Conservation (phyloP, 2,888 invertebrate species). For the Poecilobothrus nobilitatus region DNA sequence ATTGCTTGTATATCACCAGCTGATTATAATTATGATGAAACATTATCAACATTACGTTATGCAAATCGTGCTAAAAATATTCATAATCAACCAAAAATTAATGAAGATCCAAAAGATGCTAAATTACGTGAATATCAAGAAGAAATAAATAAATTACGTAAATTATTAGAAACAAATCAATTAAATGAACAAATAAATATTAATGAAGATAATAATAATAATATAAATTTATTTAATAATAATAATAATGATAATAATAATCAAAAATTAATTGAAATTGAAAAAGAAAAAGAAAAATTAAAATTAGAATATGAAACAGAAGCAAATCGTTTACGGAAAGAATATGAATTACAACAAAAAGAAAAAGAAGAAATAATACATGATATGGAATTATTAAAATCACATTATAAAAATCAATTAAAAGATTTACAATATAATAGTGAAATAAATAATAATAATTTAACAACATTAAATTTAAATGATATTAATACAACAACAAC, state of each 20-base stretch:
- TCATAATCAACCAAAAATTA: slow-evolving; percentile 73
- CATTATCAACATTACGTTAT: slow-evolving; percentile 70
- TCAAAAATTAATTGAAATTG: slow-evolving; percentile 30
- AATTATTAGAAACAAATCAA: slow-evolving; percentile 28
- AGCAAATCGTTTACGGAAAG: slow-evolving; percentile 40
- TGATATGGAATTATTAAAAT: slow-evolving; percentile 29
- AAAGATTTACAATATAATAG: slow-evolving; percentile 20
- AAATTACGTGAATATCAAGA: slow-evolving; percentile 74
- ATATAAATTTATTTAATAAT: neutral
- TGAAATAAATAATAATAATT: slow-evolving; percentile 19
- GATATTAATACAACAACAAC: too few species aligned
- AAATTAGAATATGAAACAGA: slow-evolving; percentile 36
- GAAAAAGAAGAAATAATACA: slow-evolving; percentile 30
- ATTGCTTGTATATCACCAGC: slow-evolving; percentile 77
- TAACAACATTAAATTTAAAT: slow-evolving; percentile 8
- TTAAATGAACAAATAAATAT: neutral
- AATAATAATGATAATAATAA: neutral
- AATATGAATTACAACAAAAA: slow-evolving; percentile 28
- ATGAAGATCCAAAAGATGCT: slow-evolving; percentile 87
- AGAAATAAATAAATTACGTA: slow-evolving; percentile 62
- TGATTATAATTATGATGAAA: slow-evolving; percentile 75
- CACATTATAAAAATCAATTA: slow-evolving; percentile 29
- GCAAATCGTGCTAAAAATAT: slow-evolving; percentile 82
- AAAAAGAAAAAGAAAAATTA: slow-evolving; percentile 44
- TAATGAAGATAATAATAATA: neutral